A percentile compares a stretch with the other conserved stretches of the same genome.
These are phyloP conservation scores for Scalopus aquaticus DNA, from an alignment of 2,113 vertebrate genomes.

Conservation along the genomic window DNA sequence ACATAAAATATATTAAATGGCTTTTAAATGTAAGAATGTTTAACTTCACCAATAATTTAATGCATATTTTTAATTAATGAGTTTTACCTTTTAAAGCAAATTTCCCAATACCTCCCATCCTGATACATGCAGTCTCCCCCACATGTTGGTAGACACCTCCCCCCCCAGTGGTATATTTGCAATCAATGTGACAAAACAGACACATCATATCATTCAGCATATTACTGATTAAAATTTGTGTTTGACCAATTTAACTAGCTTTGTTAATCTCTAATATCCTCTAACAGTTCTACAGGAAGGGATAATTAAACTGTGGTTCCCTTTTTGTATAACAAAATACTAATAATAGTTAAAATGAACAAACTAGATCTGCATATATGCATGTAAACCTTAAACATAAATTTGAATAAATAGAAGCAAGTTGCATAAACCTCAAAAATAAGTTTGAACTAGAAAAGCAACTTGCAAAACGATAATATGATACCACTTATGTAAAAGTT, in stretches of 20 bases:
- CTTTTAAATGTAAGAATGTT: slow-evolving; percentile 13
- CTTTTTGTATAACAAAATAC: background rate
- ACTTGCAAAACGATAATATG: background rate
- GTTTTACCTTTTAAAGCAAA: background rate
- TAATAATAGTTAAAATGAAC: background rate
- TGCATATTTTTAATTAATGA: background rate
- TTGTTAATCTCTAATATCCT: background rate
- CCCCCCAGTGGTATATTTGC: background rate
- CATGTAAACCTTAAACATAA: background rate
- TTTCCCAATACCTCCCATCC: background rate
- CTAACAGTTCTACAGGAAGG: background rate
- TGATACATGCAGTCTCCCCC: background rate
- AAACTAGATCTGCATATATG: background rate
- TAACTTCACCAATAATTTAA: slow-evolving; percentile 9
- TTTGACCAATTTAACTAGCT: background rate
- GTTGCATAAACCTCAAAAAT: background rate
- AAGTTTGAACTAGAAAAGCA: background rate
- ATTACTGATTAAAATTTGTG: background rate
- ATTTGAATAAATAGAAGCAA: background rate
- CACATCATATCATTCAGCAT: too few relatives aligned
- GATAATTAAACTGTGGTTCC: background rate
- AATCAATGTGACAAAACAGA: too few relatives aligned
- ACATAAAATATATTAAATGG: background rate
- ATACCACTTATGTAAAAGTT: background rate
- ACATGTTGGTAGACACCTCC: too few relatives aligned